Evolutionary conservation across 2,113 vertebrate genomes (phyloP).

Genomic region (Xenus cinereus): DNA sequence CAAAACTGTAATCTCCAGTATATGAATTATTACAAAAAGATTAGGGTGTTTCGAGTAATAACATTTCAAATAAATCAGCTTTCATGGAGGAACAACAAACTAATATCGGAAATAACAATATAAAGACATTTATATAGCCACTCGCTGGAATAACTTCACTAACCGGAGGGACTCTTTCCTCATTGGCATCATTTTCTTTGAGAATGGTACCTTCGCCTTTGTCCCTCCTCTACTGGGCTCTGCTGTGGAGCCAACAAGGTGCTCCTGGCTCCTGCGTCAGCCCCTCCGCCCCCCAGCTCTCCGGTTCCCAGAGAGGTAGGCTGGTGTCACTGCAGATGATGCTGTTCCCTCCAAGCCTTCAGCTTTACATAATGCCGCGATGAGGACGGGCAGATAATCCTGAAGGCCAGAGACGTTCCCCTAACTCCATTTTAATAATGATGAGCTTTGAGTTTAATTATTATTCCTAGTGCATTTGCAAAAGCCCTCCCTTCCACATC

Average conservation of each 20-base stretch:
- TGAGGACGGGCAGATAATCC: neutral
- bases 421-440: neutral
- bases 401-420: neutral
- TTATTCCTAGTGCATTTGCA: neutral
- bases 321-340: neutral
- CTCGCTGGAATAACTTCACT: conserved; percentile 74
- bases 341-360: neutral
- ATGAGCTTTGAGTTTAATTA: neutral
- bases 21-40: conserved; percentile 89
- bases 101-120: conserved; percentile 85
- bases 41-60: conserved; percentile 87
- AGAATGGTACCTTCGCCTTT: conserved; percentile 13
- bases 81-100: conserved; percentile 85
- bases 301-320: neutral
- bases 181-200: conserved; percentile 46
- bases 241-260: neutral
- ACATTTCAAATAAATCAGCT: conserved; percentile 88
- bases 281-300: neutral
- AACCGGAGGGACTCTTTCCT: conserved; percentile 65
- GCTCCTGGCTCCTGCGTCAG: neutral
- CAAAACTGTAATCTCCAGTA: conserved; percentile 84
- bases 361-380: neutral
- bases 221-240: neutral
- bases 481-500: neutral
- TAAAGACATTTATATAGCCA: conserved; percentile 82